Evolutionary conservation across 2,888 invertebrate genomes (phyloP), one percentile per base, ranked within the genome.

Genomic region (Cerastoderma edule): DNA sequence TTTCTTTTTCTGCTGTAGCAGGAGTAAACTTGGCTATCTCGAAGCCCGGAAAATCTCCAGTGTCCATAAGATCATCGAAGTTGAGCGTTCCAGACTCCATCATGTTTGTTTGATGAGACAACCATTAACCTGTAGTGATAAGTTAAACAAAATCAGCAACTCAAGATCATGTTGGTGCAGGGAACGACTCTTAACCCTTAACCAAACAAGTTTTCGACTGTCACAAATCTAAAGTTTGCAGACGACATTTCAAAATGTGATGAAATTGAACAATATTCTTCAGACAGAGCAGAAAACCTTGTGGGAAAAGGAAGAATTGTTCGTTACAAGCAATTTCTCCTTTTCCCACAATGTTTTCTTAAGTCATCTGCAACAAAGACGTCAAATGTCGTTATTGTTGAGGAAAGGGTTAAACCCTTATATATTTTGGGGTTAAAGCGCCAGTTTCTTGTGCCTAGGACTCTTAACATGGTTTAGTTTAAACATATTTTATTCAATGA

Each of bases 1-100:
- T 65, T 39, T 64, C 72, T 32, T 57, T 57, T 27, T 48, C 71
- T 16, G 53, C 66, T 54, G 50, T 75, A 4, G 60, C 75, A 27
- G 80, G 75, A 5, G 77, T 72, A 48, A 80, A 80, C 46, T 75
- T 75, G 6, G 77, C 75, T n/a, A 80, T 80, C 33, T 75, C 77
- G 67, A 80, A 80, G 19, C 80, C 80, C 3, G 80, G 80, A 39
- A 63, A 80, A 54, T 80, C 76, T 27, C 77, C 80, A 8, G 75
- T 75, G 39, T 80, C 80, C 77, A 80, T 80, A 6, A 80, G 46
- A 70, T 77, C 80, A 35, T 80, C 67, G 46, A 80, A 80, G 33
- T 80, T 77, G 19, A 80, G 46, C 0, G 77, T 77, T 28, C 72
- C 72, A 27, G 64, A 33, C 48, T 80, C 80, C 74, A 74, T 74